Evolutionary conservation across 2,888 invertebrate species (phyloP), one percentile per base, ranked within the genome.

Genomic region (Drosophila suboccidentalis): DNA sequence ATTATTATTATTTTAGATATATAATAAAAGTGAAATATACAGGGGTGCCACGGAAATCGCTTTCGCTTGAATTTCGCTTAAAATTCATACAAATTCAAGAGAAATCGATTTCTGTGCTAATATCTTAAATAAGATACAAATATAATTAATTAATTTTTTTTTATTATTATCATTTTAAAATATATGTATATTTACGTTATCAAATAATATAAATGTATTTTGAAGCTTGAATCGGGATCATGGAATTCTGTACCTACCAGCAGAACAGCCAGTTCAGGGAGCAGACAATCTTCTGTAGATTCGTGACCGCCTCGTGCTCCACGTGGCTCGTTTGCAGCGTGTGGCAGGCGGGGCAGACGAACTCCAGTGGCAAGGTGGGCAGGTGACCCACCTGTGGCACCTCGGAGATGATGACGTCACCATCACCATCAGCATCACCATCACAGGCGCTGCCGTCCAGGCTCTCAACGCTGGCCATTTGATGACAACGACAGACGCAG

Each of bases 341-440:
- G 19, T 81, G 80, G 54, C 91, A 91, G 49, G 91, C 83, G 53
- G 91, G 91, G 38, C 91, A 91, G 44, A 81, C 78, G 29, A 91
- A 77, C 69, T 91, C 88, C 1, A 81, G 75, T 1, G 91, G 82
- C 22, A 75, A 77, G 13, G 72, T 63, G 58, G 81, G 65, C 64
- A 91, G 74, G 57, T 91, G 91, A 22, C 89, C 91, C 43, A 91
- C 86, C 60, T 79, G 84, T 15, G 91, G 90, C 70, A 90, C 67
- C 9, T 68, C 75, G 4, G 91, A 76, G 50, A 83, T 63, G 47
- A 79, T 76, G n/a, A 78, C 29, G 29, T 29, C 38, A 32, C 32
- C 32, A 10, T 32, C 69, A 39, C 59, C 78, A 10, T 75, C 81
- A 66, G 66, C 71, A 19, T 65, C 69, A 39, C 59, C 71, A 19